Evolutionary conservation across 2,797 vertebrate species (phyloP), one percentile per base, ranked within the genome.

Genomic region (Cyprinodon diabolis): DNA sequence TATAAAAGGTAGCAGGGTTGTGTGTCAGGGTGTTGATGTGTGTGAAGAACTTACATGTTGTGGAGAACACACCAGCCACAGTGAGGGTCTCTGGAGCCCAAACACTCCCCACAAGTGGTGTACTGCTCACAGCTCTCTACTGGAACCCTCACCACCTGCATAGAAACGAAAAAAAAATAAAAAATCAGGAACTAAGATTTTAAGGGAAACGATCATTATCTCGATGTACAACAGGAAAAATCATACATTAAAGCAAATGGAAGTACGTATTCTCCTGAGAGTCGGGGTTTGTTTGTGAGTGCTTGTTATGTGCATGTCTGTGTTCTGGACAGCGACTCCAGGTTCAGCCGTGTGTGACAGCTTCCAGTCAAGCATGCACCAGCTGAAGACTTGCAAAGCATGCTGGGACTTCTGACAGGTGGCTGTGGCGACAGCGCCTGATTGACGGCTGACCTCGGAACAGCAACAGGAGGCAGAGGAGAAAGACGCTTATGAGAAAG

Each of bases 61-160:
- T 99, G 97, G 25, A 99, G 96, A 84, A 99, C 96, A 89, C 98
- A 99, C 98, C 98, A 99, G 87, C 98, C 98, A 0, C 98, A 99
- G 92, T 99, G 98, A 78, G 98, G 98, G 87, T 99, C 98, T 89
- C 95, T 94, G 74, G 98, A 99, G 84, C 97, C 97, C 89, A 99
- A 90, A 87, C 98, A 99, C 76, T 96, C 93, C 25, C 94, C 96
- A 2, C 98, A 99, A 63, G 95, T 97, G 52, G 93, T 90, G 21
- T 99, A 98, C 94, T 99, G 98, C 86, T 97, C 96, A 0, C 98
- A 99, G 92, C 96, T 98, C 92, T 99, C 98, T 87, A 99, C 97
- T 0, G 98, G 97, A 79, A 99, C 97, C 62, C 95, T 95, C 0
- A 96, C 97, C 92, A 99, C 98, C 98, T 98, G 89, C 37, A 49